Conservation (phyloP, 2,888 invertebrate genomes). For the Melangyna quadrimaculata region DNA sequence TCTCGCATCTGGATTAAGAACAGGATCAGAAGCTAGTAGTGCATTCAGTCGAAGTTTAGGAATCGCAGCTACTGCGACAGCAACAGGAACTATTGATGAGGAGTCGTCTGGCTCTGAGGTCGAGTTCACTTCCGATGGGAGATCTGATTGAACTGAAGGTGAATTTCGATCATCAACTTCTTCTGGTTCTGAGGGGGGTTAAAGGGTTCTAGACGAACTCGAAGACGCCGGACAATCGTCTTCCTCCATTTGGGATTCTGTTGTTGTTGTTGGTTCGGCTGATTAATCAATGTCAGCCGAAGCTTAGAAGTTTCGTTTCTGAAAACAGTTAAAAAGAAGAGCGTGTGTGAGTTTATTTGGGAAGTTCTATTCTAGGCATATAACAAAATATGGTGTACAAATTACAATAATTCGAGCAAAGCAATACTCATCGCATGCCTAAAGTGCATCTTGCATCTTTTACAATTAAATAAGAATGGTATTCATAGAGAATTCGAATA, state of each 20-base stretch:
- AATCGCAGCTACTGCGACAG: conserved; percentile 74
- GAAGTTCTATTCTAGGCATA: neutral
- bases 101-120: conserved; percentile 57
- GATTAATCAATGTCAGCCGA: conserved; percentile 63
- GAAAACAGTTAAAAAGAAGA: conserved; percentile 37
- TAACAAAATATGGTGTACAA: conserved; percentile 10
- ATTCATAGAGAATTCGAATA: conserved; percentile 45
- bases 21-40: conserved; percentile 91
- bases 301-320: conserved; percentile 80
- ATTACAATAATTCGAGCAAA: conserved; percentile 15
- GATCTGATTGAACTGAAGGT: conserved; percentile 52
- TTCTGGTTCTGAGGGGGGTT: conserved; percentile 69
- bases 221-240: conserved; percentile 58
- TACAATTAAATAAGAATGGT: conserved; percentile 58
- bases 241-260: conserved; percentile 63
- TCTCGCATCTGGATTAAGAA: conserved; percentile 86
- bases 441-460: conserved; percentile 37
- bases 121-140: conserved; percentile 43
- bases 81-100: conserved; percentile 51
- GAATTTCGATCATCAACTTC: conserved; percentile 56
- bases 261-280: conserved; percentile 55
- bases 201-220: conserved; percentile 66
- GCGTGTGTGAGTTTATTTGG: conserved; percentile 44
- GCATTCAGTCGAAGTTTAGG: conserved; percentile 90
- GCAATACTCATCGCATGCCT: conserved; percentile 28